Percentiles rank a stretch among this genome's conserved stretches.
phyloP scores from a whole-genome alignment of 2,888 invertebrate genomes.

The Megalurothrips usitatus region DNA sequence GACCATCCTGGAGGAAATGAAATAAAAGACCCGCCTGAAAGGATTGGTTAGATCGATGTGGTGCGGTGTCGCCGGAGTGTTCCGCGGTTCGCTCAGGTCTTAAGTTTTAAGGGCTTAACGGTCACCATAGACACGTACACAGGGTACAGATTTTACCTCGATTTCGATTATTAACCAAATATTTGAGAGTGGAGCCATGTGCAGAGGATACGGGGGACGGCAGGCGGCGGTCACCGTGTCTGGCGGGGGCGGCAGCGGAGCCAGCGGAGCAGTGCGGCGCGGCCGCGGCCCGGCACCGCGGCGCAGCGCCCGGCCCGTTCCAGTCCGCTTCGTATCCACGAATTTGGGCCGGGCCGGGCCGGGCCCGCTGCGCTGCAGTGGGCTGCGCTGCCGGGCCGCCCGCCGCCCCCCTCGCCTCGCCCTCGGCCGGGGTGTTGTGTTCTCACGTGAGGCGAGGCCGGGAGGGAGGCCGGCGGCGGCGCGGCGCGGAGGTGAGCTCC shows the following conservation, averaged over 20 bases:
- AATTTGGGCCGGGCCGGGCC: neutral
- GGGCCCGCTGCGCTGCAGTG: no score
- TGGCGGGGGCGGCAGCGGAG: neutral
- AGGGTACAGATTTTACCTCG: no score
- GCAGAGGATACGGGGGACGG: no score
- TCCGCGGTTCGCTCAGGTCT: no score
- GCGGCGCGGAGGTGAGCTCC: neutral
- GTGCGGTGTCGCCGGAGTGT: neutral
- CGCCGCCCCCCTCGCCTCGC: neutral
- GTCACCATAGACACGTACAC: no score
- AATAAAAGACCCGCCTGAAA: neutral
- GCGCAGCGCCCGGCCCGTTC: neutral
- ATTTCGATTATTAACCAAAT: no score
- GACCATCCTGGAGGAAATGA: no score
- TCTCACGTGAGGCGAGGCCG: neutral
- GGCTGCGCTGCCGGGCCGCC: neutral
- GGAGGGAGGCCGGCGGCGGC: neutral
- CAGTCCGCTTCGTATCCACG: neutral
- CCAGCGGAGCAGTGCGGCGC: neutral
- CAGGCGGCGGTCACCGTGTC: no score
- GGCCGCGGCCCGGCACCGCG: neutral
- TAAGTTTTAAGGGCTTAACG: no score
- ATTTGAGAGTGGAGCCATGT: no score
- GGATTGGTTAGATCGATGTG: neutral
- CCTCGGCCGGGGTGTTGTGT: neutral